These are phyloP conservation scores for Agrotis clavis DNA, from an alignment of 2,888 invertebrate species.

Conservation along the genomic window DNA sequence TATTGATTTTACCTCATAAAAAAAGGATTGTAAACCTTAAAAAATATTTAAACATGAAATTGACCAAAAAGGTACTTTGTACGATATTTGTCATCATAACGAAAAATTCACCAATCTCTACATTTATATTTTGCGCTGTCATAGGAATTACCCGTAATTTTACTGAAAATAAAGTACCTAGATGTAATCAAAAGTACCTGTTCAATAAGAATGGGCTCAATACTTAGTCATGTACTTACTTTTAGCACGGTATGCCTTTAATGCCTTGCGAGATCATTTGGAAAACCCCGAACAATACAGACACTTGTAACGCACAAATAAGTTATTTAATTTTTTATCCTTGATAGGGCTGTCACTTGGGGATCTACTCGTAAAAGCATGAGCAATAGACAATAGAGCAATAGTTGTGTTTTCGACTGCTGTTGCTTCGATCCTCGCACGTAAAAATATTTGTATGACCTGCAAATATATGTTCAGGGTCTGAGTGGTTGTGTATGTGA, in stretches of 20 bases:
- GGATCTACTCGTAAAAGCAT: too few relatives aligned
- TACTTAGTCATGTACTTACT: conserved; percentile 23
- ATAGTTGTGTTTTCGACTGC: too few relatives aligned
- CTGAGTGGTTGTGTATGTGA: too few relatives aligned
- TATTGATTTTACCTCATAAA: too few relatives aligned
- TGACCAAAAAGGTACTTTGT: background rate
- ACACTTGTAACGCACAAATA: conserved; percentile 20
- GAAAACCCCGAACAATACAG: conserved; percentile 44
- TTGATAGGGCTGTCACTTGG: conserved; percentile 14
- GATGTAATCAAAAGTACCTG: conserved; percentile 19
- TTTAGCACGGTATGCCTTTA: background rate
- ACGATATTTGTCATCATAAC: background rate
- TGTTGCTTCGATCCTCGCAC: too few relatives aligned
- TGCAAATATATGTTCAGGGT: too few relatives aligned
- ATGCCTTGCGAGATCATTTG: conserved; percentile 24
- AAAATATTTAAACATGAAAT: background rate
- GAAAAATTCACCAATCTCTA: background rate
- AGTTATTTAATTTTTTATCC: conserved; percentile 9
- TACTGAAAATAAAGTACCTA: background rate
- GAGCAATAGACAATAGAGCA: too few relatives aligned
- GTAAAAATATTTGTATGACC: too few relatives aligned
- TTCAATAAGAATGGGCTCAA: conserved; percentile 2
- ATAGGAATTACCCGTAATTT: conserved; percentile 15
- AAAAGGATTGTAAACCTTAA: background rate
- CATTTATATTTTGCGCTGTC: background rate